Evolutionary conservation across 2,888 invertebrate species (phyloP).

Genomic region (Stramonita haemastoma): DNA sequence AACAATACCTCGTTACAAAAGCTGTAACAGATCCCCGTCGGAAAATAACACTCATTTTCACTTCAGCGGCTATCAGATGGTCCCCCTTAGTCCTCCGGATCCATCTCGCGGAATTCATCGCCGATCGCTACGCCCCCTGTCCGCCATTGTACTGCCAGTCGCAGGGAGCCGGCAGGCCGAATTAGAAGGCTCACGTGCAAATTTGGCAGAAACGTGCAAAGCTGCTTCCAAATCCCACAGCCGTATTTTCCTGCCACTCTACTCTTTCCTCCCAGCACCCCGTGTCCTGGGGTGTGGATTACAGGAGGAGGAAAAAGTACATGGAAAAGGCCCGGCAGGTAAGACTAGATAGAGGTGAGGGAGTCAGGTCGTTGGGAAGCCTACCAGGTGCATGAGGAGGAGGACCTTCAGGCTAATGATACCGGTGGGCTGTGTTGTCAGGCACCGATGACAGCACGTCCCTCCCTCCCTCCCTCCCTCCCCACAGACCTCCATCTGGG

Average conservation of each 20-base stretch:
- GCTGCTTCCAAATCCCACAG: slow-evolving; percentile 11
- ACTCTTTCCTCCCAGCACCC: neutral
- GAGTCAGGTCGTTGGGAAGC: too few species aligned
- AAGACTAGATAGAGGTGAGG: too few species aligned
- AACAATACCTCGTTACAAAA: slow-evolving; percentile 25
- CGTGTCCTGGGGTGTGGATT: neutral
- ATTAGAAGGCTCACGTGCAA: slow-evolving; percentile 31
- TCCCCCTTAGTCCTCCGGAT: neutral
- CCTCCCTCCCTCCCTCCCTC: neutral
- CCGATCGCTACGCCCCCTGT: neutral
- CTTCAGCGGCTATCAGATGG: neutral
- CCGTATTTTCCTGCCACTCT: neutral
- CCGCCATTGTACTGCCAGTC: neutral
- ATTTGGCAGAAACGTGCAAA: slow-evolving; percentile 30
- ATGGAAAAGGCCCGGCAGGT: too few species aligned
- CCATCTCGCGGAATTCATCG: slow-evolving; percentile 30
- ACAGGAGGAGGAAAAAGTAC: neutral
- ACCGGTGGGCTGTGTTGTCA: too few species aligned
- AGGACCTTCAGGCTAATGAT: too few species aligned
- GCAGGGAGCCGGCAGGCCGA: neutral
- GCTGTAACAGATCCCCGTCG: slow-evolving; percentile 17
- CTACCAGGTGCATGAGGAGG: too few species aligned
- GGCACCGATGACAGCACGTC: neutral
- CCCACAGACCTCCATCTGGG: neutral
- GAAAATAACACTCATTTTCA: slow-evolving; percentile 35